Percentiles rank a stretch among this genome's conserved stretches.
Evolutionary conservation across 2,797 vertebrate species (phyloP).

Genomic region (Sarcophilus harrisii): DNA sequence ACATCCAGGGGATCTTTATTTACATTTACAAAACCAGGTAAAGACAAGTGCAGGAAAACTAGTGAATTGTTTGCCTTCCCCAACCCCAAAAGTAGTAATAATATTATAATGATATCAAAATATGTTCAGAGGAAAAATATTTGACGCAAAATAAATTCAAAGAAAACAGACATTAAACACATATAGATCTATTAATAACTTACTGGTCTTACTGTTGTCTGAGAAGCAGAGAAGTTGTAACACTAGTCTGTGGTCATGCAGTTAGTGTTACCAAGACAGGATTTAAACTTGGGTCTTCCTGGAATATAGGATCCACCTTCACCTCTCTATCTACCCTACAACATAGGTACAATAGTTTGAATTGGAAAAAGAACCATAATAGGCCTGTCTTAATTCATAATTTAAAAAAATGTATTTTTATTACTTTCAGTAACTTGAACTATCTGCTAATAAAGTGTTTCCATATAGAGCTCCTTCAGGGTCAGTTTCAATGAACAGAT

Average conservation of each 20-base stretch:
- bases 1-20: neutral
- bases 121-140: neutral
- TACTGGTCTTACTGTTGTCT: neutral
- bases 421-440: neutral
- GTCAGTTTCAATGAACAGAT: conserved; percentile 22
- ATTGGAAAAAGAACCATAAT: neutral
- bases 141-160: neutral
- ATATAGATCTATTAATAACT: neutral
- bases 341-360: neutral
- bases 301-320: neutral
- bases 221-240: neutral
- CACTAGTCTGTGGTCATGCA: neutral
- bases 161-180: neutral
- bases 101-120: neutral
- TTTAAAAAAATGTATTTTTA: conserved; percentile 44
- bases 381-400: neutral
- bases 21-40: neutral
- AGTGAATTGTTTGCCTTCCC: neutral
- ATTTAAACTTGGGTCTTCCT: neutral
- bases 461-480: conserved; percentile 15
- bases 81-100: neutral
- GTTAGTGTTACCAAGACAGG: neutral
- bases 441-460: conserved; percentile 2
- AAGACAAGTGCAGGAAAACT: neutral
- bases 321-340: neutral